Base-by-base conservation (phyloP, 2,888 invertebrate genomes). In the Xestia c-nigrum region DNA sequence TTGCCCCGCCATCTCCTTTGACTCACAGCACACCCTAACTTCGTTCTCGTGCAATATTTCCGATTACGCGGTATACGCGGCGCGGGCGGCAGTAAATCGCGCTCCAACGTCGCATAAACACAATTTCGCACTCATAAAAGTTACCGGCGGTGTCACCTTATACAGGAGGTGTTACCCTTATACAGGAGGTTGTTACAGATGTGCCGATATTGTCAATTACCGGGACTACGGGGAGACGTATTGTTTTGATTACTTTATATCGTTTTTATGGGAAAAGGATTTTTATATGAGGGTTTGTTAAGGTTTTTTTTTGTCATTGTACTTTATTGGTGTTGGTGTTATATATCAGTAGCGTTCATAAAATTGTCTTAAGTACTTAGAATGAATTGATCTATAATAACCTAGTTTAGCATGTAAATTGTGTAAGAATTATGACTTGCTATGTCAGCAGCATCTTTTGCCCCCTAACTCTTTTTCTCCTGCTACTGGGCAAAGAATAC, bases 51-150 rank as follows among this genome's bases (percentile, higher is more conserved):
- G 93, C 96, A 95, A 96, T 95, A 95, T 96, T 95, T 95, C 93
- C 95, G 94, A 96, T 95, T 94, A 95, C 93, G 89, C 92, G 89
- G 83, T 77, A 43, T 81, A 55, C 46, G 74, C 80, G 87, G 63
- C 78, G 73, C 80, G 79, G 81, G 79, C 65, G 80, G 79, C 92
- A 93, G 93, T 94, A 95, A 95, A 95, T 95, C 95, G 94, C 94
- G 92, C 94, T 93, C 91, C 90, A 90, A 89, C 89, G 90, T 90
- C 90, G 91, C 94, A 94, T 96, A 96, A 96, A 96, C 95, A 96
- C 96, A 96, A 96, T 96, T 96, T 95, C 91, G 92, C 91, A 92
- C 95, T 95, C 96, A 96, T 96, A 96, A 96, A 96, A 96, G 96
- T 96, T 96, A 96, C 93, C 95, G 94, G 85, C 90, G 87, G 85